phyloP scores from a whole-genome alignment of 2,113 vertebrate species.

The Neogobius melanostomus region DNA sequence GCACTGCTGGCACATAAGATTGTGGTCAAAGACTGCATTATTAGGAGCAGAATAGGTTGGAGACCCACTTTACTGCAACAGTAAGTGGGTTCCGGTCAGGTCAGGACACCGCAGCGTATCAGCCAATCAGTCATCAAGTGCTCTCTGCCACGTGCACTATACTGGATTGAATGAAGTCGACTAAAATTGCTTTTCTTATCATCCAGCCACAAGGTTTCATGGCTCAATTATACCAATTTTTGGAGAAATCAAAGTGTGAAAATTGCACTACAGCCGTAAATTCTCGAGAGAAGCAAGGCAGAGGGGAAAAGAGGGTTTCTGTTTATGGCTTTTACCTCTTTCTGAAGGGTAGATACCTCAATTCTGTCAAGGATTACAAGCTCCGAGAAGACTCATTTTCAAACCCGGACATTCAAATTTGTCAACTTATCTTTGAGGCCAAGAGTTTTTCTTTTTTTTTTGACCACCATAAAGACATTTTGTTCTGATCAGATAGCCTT shows the following conservation, averaged over 20 bases:
- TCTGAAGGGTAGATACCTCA: slow-evolving; percentile 1
- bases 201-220: slow-evolving; percentile 10
- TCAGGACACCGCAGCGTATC: not conserved
- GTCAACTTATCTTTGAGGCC: not conserved
- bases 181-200: slow-evolving; percentile 14
- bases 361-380: not conserved
- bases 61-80: slow-evolving; percentile 1
- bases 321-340: not conserved
- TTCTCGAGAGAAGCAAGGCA: not conserved
- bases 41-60: not conserved
- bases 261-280: not conserved
- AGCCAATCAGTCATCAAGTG: slow-evolving; percentile 1
- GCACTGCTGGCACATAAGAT: not conserved
- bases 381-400: not conserved
- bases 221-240: slow-evolving; percentile 1
- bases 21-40: not conserved
- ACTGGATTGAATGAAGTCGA: not conserved
- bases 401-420: not conserved
- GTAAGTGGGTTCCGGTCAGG: not conserved
- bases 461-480: too few species aligned
- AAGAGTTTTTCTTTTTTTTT: too few species aligned
- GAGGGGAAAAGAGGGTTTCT: not conserved
- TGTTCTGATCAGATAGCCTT: too few species aligned
- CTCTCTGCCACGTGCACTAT: not conserved
- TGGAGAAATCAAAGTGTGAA: not conserved